Conservation (phyloP, 2,797 vertebrate genomes). For the Todus mexicanus region DNA sequence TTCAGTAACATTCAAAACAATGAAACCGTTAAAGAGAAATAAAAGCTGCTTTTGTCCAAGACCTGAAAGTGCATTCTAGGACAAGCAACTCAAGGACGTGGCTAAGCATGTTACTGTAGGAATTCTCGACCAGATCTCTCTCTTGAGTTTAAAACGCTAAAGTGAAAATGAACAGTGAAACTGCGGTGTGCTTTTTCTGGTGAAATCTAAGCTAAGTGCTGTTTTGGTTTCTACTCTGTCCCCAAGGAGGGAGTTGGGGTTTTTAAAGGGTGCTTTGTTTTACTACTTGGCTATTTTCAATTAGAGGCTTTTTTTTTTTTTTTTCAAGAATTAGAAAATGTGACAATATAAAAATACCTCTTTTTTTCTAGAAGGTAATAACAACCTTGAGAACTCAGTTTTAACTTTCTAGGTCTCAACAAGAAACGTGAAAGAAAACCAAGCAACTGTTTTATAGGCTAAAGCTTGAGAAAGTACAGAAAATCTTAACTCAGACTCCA, state of each 20-base stretch:
- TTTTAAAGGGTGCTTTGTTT: neutral
- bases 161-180: neutral
- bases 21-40: neutral
- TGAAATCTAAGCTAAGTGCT: neutral
- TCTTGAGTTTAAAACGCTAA: neutral
- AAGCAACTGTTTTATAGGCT: neutral
- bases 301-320: neutral
- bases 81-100: neutral
- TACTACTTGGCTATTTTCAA: neutral
- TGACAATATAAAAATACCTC: neutral
- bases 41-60: neutral
- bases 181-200: neutral
- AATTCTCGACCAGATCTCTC: neutral
- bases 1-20: neutral
- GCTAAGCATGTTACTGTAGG: neutral
- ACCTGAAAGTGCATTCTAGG: neutral
- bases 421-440: neutral
- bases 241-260: neutral
- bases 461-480: neutral
- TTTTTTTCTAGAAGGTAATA: neutral
- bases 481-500: neutral
- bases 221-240: neutral
- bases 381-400: neutral
- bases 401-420: neutral
- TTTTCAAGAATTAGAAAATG: neutral